Evolutionary conservation across 2,888 invertebrate species (phyloP), one percentile per base, ranked within the genome.

Genomic region (Caenorhabditis uteleia): DNA sequence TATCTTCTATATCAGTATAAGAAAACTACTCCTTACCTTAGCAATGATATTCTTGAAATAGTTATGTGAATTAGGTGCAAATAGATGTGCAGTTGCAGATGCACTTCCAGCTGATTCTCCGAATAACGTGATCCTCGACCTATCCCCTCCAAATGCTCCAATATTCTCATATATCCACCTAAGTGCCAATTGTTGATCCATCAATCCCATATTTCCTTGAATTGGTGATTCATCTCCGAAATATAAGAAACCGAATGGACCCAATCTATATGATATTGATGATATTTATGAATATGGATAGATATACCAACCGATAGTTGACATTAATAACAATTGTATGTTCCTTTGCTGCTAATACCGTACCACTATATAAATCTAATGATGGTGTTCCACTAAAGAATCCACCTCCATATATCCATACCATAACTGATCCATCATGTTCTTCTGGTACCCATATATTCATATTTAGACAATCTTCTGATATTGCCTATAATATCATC

Each of bases 101-200:
- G 92, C 92, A 6, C 93, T 93, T 0, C 95, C 95, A 1, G 95
- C 95, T 21, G 93, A 93, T 85, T 95, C 95, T 0, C 95, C 95
- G 83, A 95, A 78, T 5, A 82, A 56, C 1, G 79, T 81, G 18
- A 81, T 75, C 29, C 68, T 42, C 8, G 51, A 51, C 0, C 92
- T 91, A 84, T 93, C 91, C n/a, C 93, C 93, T 1, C 93, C 93
- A 82, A 94, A 93, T n/a, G 89, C 89, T 16, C 88, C 89, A 3
- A 93, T 92, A 84, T 95, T 94, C 70, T 92, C 91, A 84, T 91
- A 90, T 34, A 95, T 88, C 95, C 95, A 95, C 59, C 90, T 88
- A 25, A 95, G 90, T 2, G 95, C 95, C 79, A 94, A 84, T 12
- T 91, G 90, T 86, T 95, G 95, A 87, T 95, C 95, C 90, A 93